Percentiles rank a stretch among this genome's conserved stretches.
Conservation (phyloP, 2,888 invertebrate species). For the Lasioglossum figueresi region DNA sequence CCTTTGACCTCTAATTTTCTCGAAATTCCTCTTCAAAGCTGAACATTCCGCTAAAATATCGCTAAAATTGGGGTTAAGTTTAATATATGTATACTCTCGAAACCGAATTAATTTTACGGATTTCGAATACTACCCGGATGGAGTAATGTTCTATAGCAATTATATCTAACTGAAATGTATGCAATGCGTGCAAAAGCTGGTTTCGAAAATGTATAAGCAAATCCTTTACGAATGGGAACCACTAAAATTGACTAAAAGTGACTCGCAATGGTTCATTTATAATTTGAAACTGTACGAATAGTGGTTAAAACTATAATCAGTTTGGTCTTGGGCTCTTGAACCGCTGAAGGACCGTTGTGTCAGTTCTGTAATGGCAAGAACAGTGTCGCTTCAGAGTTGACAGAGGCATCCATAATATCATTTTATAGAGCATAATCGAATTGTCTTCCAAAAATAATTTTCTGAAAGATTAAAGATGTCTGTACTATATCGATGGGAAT, state of each 20-base stretch:
- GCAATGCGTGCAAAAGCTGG: background rate
- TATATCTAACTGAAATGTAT: background rate
- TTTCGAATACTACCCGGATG: background rate
- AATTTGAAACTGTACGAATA: background rate
- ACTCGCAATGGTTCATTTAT: background rate
- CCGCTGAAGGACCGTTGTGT: too few relatives aligned
- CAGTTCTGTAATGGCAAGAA: too few relatives aligned
- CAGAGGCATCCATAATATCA: too few relatives aligned
- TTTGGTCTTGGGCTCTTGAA: too few relatives aligned
- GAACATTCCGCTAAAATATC: background rate
- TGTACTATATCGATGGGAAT: too few relatives aligned
- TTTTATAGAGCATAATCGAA: too few relatives aligned
- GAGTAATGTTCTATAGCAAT: background rate
- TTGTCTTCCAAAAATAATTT: too few relatives aligned
- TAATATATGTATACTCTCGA: background rate
- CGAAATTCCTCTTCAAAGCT: background rate
- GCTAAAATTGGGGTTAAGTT: background rate
- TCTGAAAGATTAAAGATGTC: too few relatives aligned
- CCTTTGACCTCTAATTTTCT: constrained; percentile 25
- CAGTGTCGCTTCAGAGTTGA: too few relatives aligned
- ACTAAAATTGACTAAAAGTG: background rate
- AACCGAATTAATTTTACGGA: background rate
- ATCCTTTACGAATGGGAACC: background rate
- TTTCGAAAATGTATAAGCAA: background rate
- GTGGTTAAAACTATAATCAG: background rate